Evolutionary conservation across 1,140 invertebrate genomes (phyloP).

Genomic region (Magallana angulata): DNA sequence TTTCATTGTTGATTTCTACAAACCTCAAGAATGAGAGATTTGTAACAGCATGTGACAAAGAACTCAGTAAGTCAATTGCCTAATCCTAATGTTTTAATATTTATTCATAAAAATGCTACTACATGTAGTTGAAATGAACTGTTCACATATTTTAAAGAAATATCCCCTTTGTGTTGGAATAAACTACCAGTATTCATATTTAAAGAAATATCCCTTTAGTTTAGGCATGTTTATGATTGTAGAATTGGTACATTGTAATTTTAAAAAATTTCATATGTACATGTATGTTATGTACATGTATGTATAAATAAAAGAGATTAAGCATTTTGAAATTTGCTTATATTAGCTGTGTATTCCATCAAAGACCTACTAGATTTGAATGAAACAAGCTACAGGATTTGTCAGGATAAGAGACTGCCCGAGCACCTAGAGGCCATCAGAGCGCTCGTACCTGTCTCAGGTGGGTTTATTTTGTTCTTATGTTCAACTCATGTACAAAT

Average conservation of each 20-base stretch:
- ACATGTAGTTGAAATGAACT: no score
- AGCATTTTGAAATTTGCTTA: background rate
- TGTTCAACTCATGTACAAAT: no score
- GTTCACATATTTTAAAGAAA: no score
- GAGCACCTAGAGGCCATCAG: slow-evolving; percentile 67
- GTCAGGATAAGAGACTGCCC: slow-evolving; percentile 48
- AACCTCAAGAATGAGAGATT: slow-evolving; percentile 60
- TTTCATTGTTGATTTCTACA: slow-evolving; percentile 64
- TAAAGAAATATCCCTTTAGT: no score
- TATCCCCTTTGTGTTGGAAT: no score
- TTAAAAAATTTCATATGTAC: no score
- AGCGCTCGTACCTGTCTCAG: slow-evolving; percentile 65
- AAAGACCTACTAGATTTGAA: background rate
- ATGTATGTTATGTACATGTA: no score
- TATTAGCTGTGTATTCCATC: slow-evolving; percentile 22
- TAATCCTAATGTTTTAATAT: slow-evolving; percentile 16
- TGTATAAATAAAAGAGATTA: background rate
- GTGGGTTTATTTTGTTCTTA: slow-evolving; percentile 51
- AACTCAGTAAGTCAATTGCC: slow-evolving; percentile 61
- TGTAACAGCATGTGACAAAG: slow-evolving; percentile 67
- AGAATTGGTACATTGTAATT: no score
- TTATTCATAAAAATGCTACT: background rate
- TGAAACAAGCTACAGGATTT: background rate
- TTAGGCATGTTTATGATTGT: no score
- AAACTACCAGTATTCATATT: no score